Conservation (phyloP, 2,797 vertebrate species). For the Jordanella pulchra region DNA sequence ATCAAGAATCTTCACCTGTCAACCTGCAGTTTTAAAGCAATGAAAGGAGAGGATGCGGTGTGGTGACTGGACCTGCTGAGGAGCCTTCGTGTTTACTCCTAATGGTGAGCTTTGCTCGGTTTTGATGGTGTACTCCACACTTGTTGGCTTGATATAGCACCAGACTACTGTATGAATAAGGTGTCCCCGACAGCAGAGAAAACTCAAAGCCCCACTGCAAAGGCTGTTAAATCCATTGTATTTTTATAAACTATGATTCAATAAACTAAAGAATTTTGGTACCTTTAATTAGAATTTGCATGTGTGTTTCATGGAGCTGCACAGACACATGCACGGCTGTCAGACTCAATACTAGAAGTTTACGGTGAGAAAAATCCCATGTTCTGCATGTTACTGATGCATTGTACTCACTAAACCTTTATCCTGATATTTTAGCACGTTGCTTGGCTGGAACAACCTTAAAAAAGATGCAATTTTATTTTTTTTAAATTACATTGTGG, state of each 20-base stretch:
- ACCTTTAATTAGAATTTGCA: slow-evolving; percentile 8
- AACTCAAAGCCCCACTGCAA: slow-evolving; percentile 24
- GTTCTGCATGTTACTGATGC: not conserved
- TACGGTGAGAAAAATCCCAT: not conserved
- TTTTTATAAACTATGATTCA: not conserved
- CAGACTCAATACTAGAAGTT: slow-evolving; percentile 19
- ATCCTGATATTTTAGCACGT: slow-evolving; percentile 26
- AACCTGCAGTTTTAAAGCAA: slow-evolving; percentile 50
- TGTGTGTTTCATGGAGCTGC: slow-evolving; percentile 1
- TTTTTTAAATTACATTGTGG: no score
- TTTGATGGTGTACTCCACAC: slow-evolving; percentile 52
- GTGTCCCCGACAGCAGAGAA: slow-evolving; percentile 19
- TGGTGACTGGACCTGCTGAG: slow-evolving; percentile 45
- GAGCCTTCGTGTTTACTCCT: slow-evolving; percentile 65
- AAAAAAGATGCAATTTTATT: no score
- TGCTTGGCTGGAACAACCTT: slow-evolving; percentile 53
- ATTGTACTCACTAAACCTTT: slow-evolving; percentile 10
- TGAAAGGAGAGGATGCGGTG: slow-evolving; percentile 33
- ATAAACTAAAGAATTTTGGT: not conserved
- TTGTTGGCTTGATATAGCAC: slow-evolving; percentile 58
- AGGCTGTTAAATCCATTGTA: slow-evolving; percentile 3
- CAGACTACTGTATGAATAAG: slow-evolving; percentile 10
- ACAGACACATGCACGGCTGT: slow-evolving; percentile 21
- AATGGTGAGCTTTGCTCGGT: slow-evolving; percentile 68
- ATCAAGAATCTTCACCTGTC: slow-evolving; percentile 38